These are phyloP conservation scores for Oncorhynchus nerka DNA, from an alignment of 2,113 vertebrate species.

Conservation along the genomic window DNA sequence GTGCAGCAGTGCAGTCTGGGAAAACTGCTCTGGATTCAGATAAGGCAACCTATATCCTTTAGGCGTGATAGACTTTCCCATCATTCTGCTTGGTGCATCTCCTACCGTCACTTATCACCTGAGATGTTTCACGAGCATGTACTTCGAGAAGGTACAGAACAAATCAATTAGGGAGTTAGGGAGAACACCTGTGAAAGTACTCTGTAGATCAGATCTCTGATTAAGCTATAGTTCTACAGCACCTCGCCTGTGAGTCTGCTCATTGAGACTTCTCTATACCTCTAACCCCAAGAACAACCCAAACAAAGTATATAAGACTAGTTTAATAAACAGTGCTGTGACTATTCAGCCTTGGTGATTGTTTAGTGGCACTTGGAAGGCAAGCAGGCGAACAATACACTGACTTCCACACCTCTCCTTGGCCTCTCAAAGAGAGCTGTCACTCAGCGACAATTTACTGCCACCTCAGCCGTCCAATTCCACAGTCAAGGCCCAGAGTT, in stretches of 20 bases:
- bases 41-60: neutral
- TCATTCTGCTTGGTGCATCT: neutral
- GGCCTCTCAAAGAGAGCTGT: conserved; percentile 13
- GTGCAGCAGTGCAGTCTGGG: conserved; percentile 7
- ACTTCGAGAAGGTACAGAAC: neutral
- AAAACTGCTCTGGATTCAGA: conserved; percentile 25
- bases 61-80: neutral
- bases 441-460: conserved; percentile 22
- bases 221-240: neutral
- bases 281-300: neutral
- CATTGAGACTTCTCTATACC: neutral
- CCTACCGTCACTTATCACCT: neutral
- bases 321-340: conserved; percentile 8
- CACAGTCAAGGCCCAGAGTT: conserved; percentile 5
- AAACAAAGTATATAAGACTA: neutral
- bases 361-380: conserved; percentile 9
- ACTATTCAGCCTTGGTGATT: conserved; percentile 8
- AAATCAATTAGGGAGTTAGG: neutral
- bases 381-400: neutral
- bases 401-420: conserved; percentile 4
- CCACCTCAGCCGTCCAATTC: neutral
- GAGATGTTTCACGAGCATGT: neutral
- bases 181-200: neutral
- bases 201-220: neutral
- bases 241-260: neutral